A percentile compares a stretch with the other conserved stretches of the same genome.
Evolutionary conservation across 37 sponge, comb jelly and placozoan genomes (phyloP).

Genomic region (Geodia barretti): DNA sequence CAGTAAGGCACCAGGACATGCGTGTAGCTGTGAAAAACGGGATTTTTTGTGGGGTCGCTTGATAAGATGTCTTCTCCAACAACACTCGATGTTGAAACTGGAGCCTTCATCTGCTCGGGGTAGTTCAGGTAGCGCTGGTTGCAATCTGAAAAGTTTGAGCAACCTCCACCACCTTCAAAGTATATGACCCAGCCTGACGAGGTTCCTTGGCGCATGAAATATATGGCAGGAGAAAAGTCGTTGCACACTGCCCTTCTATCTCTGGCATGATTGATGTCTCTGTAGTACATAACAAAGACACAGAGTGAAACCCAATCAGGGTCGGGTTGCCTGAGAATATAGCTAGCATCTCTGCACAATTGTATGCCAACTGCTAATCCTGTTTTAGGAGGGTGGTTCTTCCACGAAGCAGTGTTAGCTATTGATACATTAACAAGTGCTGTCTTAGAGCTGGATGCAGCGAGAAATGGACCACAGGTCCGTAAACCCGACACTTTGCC

Average conservation of each 20-base stretch:
- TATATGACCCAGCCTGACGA: slow-evolving; percentile 55
- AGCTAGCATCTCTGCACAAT: no score
- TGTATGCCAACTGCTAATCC: no score
- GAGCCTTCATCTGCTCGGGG: neutral
- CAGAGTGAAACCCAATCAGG: neutral
- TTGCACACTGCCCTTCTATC: slow-evolving; percentile 58
- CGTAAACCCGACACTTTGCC: no score
- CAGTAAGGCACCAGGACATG: slow-evolving; percentile 79
- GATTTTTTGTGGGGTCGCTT: slow-evolving; percentile 24
- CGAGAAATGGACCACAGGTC: no score
- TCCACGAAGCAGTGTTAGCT: no score
- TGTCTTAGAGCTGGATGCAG: no score
- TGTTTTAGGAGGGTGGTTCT: no score
- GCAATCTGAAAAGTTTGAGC: slow-evolving; percentile 62
- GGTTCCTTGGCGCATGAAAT: neutral
- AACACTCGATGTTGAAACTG: neutral
- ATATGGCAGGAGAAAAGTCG: slow-evolving; percentile 46
- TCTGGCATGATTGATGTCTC: slow-evolving; percentile 1
- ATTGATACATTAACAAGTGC: no score
- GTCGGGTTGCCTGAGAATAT: neutral
- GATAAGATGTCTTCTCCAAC: slow-evolving; percentile 64
- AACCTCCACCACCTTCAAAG: slow-evolving; percentile 86
- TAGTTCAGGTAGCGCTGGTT: slow-evolving; percentile 34
- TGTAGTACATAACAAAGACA: no score
- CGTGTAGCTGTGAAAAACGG: slow-evolving; percentile 38